Percentiles rank a stretch among this genome's conserved stretches.
Evolutionary conservation across 2,797 vertebrate species (phyloP).

Genomic region (Enteromius argenteus): DNA sequence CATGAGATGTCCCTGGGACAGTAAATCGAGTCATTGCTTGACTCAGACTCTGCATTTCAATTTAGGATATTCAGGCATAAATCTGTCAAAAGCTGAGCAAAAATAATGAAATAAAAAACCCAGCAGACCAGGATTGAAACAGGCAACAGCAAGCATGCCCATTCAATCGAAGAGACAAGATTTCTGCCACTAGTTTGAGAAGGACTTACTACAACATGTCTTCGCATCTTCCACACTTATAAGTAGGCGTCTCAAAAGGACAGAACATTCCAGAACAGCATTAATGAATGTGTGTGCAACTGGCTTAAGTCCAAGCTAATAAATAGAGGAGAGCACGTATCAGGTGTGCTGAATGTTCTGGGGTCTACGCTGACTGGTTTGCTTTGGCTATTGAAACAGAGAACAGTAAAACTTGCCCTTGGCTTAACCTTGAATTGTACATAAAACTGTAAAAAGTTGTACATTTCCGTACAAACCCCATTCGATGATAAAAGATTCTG

Average conservation of each 20-base stretch:
- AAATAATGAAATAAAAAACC: slow-evolving; percentile 42
- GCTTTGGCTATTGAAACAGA: not conserved
- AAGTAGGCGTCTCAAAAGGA: not conserved
- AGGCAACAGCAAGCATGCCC: slow-evolving; percentile 20
- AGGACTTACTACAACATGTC: not conserved
- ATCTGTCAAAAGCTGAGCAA: slow-evolving; percentile 23
- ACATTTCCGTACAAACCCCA: too few species aligned
- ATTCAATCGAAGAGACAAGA: slow-evolving; percentile 23
- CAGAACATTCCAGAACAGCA: not conserved
- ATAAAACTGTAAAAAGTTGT: not conserved
- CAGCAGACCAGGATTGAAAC: slow-evolving; percentile 38
- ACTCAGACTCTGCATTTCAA: slow-evolving; percentile 54
- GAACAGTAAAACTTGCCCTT: not conserved
- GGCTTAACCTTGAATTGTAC: not conserved
- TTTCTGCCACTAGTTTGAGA: slow-evolving; percentile 23
- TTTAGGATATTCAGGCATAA: slow-evolving; percentile 51
- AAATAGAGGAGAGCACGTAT: not conserved
- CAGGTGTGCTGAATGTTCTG: not conserved
- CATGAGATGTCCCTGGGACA: slow-evolving; percentile 43
- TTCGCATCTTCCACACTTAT: not conserved
- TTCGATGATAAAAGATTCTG: not conserved
- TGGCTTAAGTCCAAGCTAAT: slow-evolving; percentile 8
- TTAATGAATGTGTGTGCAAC: not conserved
- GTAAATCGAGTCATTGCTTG: slow-evolving; percentile 55
- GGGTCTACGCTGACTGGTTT: not conserved